Base-by-base conservation (phyloP, 92 coral and sea anemone genomes). In the Hydrozoanthus gracilis region DNA sequence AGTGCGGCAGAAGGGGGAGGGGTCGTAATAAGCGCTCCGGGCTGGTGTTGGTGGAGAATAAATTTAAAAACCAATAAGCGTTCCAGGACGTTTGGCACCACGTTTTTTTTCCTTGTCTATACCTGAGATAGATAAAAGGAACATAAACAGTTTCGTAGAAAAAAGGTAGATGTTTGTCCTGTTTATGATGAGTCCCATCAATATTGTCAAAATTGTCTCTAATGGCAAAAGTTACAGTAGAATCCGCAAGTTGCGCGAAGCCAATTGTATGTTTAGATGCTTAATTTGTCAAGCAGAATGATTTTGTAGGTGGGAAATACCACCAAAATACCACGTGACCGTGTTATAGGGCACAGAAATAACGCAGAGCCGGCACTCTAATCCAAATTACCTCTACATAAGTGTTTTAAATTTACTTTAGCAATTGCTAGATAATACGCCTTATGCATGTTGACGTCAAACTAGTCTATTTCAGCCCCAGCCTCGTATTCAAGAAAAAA, bases 281-380 rank as follows among this genome's bases (percentile, higher is more conserved):
- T 17, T 67, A 67, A 5, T 67, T 16, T 20, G 18, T 68, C 46
- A 18, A 4, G 72, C 44, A 44, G 72, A 68, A 68, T 68, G 49
- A 20, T 68, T 44, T 46, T 46, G 35, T 68, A 68, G 46, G 73
- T 17, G 7, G 73, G 46, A 68, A 68, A 68, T 68, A 68, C 73
- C 73, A 68, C 47, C 47, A 7, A 68, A 68, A 68, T 68, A 46
- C 7, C 35, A 13, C 45, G 73, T 67, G 72, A 17, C 72, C 72
- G 47, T 27, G 20, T 67, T 67, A 67, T 46, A 67, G 72, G 72
- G 20, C 72, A 67, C 72, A 67, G 72, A 67, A 67, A 17, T 67
- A 67, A 12, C 72, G 20, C 72, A 20, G 72, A 61, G 18, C n/a
- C 67, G 67, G 67, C 67, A 61, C 67, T 61, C 67, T 12, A 61